phyloP scores from a whole-genome alignment of 2,888 invertebrate species.

The Buathra laborator region DNA sequence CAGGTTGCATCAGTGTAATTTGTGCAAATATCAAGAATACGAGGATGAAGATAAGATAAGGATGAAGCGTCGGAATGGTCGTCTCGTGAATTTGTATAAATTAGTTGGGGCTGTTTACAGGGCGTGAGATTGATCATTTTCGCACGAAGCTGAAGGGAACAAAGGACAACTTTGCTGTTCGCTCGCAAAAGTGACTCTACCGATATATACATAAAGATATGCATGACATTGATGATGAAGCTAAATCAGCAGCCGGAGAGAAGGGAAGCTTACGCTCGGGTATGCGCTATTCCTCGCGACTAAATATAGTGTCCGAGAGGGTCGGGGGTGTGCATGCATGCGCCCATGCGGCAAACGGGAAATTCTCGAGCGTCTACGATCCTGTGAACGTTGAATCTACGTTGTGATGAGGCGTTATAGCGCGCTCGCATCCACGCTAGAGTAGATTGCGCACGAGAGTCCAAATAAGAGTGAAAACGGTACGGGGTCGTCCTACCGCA shows the following conservation, averaged over 20 bases:
- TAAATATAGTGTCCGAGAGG: constrained; percentile 55
- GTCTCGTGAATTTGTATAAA: not conserved
- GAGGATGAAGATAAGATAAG: not conserved
- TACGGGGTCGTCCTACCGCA: too few relatives aligned
- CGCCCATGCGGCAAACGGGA: constrained; percentile 62
- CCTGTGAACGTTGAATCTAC: not conserved
- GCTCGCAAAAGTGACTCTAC: constrained; percentile 17
- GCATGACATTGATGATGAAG: not conserved
- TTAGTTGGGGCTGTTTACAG: not conserved
- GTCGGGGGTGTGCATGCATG: constrained; percentile 56
- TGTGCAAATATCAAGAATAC: not conserved
- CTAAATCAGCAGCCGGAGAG: constrained; percentile 31
- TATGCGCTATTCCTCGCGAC: constrained; percentile 52
- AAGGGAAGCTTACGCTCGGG: constrained; percentile 36
- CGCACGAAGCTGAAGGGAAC: constrained; percentile 9
- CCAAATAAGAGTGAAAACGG: too few relatives aligned
- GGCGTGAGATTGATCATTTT: not conserved
- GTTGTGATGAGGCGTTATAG: not conserved
- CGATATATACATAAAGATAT: constrained; percentile 24
- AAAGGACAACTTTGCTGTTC: constrained; percentile 25
- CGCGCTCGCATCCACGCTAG: too few relatives aligned
- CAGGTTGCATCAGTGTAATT: not conserved
- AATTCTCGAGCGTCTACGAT: constrained; percentile 62
- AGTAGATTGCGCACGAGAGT: too few relatives aligned
- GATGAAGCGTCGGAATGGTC: not conserved